Conservation (phyloP, 2,888 invertebrate genomes). For the Sinelater perroti region DNA sequence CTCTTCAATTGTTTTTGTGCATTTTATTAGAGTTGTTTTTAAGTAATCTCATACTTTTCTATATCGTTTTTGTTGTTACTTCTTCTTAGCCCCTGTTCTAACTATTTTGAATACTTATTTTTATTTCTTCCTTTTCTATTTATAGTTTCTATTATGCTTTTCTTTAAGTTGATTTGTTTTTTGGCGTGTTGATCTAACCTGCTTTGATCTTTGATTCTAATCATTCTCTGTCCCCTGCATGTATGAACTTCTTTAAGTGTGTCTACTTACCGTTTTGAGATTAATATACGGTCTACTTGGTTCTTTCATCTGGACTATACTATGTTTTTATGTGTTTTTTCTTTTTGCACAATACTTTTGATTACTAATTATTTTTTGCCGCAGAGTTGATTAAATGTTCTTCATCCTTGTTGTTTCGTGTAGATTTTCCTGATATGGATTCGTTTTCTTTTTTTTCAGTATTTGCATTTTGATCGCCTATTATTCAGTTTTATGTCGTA, state of each 20-base stretch:
- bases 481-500: too few relatives aligned
- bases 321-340: too few relatives aligned
- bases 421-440: too few relatives aligned
- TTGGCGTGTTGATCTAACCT: background rate
- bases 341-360: too few relatives aligned
- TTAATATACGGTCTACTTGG: constrained; percentile 1
- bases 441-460: too few relatives aligned
- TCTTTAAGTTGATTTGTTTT: background rate
- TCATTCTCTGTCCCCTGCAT: constrained; percentile 2
- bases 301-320: too few relatives aligned
- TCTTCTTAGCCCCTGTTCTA: background rate
- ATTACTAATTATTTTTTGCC: too few relatives aligned
- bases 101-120: too few relatives aligned
- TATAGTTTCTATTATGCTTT: background rate
- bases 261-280: background rate
- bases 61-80: background rate
- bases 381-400: too few relatives aligned
- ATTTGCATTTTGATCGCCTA: too few relatives aligned
- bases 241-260: constrained; percentile 5
- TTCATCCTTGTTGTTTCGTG: too few relatives aligned
- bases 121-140: background rate
- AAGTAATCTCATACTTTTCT: background rate
- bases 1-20: constrained; percentile 4
- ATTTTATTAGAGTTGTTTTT: background rate
- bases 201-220: background rate